phyloP scores from a whole-genome alignment of 2,113 vertebrate genomes.

The Alouatta palliata region DNA sequence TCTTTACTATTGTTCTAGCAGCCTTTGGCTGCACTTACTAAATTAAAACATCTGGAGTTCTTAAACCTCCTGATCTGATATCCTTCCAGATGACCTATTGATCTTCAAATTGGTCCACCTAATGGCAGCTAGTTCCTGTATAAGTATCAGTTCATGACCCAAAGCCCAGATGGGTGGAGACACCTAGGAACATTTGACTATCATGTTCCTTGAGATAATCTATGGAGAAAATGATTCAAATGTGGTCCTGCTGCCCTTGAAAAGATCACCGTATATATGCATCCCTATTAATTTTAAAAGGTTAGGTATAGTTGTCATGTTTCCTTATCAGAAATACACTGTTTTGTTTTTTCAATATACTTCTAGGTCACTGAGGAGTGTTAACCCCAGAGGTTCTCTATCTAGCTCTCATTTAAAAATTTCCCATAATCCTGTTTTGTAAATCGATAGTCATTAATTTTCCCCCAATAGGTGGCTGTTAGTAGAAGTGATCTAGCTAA shows the following conservation, averaged over 20 bases:
- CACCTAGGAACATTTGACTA: background rate
- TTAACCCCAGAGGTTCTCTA: background rate
- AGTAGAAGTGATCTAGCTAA: background rate
- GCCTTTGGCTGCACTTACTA: background rate
- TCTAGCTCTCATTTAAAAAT: background rate
- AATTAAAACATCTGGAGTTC: conserved; percentile 40
- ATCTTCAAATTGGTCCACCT: background rate
- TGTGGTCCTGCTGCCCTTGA: background rate
- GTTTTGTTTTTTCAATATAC: background rate
- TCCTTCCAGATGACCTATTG: background rate
- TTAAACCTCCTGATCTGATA: conserved; percentile 34
- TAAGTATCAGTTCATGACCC: background rate
- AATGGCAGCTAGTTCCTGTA: background rate
- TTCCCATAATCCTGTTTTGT: conserved; percentile 38
- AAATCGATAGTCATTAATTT: conserved; percentile 23
- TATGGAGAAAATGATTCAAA: background rate
- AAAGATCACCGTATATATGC: background rate
- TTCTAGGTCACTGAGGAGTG: conserved; percentile 13
- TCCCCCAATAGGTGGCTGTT: background rate
- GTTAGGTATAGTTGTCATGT: background rate
- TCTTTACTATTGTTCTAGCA: background rate
- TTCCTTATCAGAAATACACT: conserved; percentile 14
- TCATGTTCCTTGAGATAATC: background rate
- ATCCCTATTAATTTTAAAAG: background rate
- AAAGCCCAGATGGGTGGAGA: conserved; percentile 1